Base-by-base conservation (phyloP, 35 echinoderm and acorn worm species). In the Eucidaris tribuloides region DNA sequence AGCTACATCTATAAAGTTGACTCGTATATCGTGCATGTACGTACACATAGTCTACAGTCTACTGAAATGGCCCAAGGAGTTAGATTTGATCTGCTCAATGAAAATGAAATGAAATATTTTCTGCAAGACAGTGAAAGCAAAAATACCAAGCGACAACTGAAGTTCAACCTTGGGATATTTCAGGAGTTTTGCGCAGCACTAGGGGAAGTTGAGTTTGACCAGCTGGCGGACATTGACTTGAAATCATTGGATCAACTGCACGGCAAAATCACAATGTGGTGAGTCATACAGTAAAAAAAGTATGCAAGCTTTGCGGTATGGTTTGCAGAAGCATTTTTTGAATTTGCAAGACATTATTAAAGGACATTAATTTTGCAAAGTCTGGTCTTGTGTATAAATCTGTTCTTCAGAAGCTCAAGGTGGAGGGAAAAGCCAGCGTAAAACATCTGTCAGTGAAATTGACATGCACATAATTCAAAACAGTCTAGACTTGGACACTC, bases 301-400 rank as follows among this genome's bases (percentile, higher is more conserved):
- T 19, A 81, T 81, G 0, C 48, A 59, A 13, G 46, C 79, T 34
- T 57, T 81, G 32, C 0, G 79, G 50, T 81, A 60, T 61, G 50
- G 79, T 30, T 40, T 82, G 39, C 54, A 62, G 54, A 55, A 37
- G 24, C 80, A 82, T 54, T 80, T 57, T 80, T 20, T 80, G 46
- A 34, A 48, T 29, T 34, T 54, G 48, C 14, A 44, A 80, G 52
- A 50, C 45, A 34, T 56, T 57, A 0, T 5, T 54, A 4, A 48
- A 80, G 52, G 24, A 56, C 18, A 58, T 14, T 13, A 33, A 18
- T 5, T 79, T 79, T 46, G 3, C 37, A 22, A 50, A 45, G 25
- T 50, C 42, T 49, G 45, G 52, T 43, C 52, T 18, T 29, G 52
- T 34, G n/a, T 34, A 54, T 20, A 54, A 50, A 80, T 62, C 77